Conservation (phyloP, 2,113 vertebrate species). For the Tetrax tetrax region DNA sequence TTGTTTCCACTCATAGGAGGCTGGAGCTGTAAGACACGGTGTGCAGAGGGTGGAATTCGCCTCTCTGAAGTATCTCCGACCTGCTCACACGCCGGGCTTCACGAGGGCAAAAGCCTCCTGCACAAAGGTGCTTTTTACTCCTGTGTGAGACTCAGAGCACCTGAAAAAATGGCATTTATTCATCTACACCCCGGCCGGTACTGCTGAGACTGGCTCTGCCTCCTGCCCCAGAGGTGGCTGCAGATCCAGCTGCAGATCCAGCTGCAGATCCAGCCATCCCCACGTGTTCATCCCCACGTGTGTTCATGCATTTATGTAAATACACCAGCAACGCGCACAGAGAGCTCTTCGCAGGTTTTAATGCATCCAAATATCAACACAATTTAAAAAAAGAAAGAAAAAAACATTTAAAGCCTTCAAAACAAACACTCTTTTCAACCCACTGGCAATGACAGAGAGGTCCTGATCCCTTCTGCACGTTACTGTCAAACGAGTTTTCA, state of each 20-base stretch:
- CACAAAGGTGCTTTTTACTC: background rate
- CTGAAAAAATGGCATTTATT: background rate
- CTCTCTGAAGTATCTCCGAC: slow-evolving; percentile 8
- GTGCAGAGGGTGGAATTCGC: slow-evolving; percentile 33
- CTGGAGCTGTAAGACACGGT: background rate
- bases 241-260: background rate
- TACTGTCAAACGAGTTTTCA: slow-evolving; percentile 84
- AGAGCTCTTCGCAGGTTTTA: background rate
- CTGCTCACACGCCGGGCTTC: background rate
- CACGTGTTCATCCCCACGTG: rapidly evolving
- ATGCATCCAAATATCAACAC: background rate
- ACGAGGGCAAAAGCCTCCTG: background rate
- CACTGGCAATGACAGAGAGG: slow-evolving; percentile 58
- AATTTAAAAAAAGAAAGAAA: background rate
- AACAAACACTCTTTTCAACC: slow-evolving; percentile 56
- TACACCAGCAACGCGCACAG: rapidly evolving
- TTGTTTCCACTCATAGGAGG: slow-evolving; percentile 26
- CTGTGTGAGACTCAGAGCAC: background rate
- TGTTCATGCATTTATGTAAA: background rate
- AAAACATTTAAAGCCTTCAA: background rate
- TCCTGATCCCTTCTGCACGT: slow-evolving; percentile 73
- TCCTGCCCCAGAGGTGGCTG: background rate
- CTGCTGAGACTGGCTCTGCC: background rate
- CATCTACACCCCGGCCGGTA: rapidly evolving
- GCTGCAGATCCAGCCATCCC: background rate